Base-by-base conservation (phyloP, 1,140 invertebrate species). In the Cydia strobilella region DNA sequence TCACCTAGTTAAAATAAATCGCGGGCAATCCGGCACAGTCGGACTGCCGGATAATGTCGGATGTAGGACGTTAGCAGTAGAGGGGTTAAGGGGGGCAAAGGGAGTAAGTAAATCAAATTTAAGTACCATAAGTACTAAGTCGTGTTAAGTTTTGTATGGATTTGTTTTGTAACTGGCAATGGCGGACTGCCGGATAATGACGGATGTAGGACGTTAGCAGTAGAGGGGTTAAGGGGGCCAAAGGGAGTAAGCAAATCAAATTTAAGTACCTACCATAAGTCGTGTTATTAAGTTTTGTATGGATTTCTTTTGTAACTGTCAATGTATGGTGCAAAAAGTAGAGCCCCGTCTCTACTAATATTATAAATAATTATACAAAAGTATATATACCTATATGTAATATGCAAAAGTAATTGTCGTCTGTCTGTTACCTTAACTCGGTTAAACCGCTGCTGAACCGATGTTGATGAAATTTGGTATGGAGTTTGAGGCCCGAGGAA, bases 1-100 rank as follows among this genome's bases (percentile, higher is more conserved):
- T 66, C 23, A n/a, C 25, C 63, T 66, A 27, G 62, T 63, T 66
- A n/a, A 66, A 66, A 66, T 66, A 66, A 66, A 66, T 66, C 27
- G 63, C 27, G 27, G 15, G 25, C 63, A n/a, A 66, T 66, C 27
- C 25, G 63, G 27, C 15, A 66, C 63, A 15, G 9, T 66, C 25
- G 15, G 63, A 25, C 1, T 27, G 20, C 27, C 23, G 20, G 62
- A 27, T 63, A 63, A 63, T 25, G 62, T 7, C 9, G 25, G 10
- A 27, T 27, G 20, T 27, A 3, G 63, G 9, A 31, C 63, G 63
- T 66, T 27, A 25, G 51, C 15, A 18, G 51, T 54, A 18, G n/a
- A 1, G 25, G 25, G 23, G 15, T 27, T 31, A 35, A 25, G 25
- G 63, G 63, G 63, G 63, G 31, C 5, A 31, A 31, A 1, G 15